Evolutionary conservation across 2,888 invertebrate species (phyloP), one percentile per base, ranked within the genome.

Genomic region (Plusia festucae): DNA sequence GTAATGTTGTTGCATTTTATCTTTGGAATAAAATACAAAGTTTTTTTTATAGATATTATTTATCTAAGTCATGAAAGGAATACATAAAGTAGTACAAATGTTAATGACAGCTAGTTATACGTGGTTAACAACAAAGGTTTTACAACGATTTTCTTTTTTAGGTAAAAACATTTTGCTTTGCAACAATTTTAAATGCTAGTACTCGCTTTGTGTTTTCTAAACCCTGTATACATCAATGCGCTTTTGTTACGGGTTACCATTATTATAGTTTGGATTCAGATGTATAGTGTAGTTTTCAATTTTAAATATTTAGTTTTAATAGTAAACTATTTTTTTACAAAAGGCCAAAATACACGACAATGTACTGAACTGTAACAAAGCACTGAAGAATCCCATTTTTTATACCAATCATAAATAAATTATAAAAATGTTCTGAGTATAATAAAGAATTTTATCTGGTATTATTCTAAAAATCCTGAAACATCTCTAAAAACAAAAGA

Each of bases 191-290:
- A 53, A 62, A 60, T 27, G 4, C 32, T 76, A 22, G 18, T 52
- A 56, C 53, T 73, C 64, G 22, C 70, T 78, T 76, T 65, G 70
- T 65, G 53, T 51, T 63, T 63, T 68, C 69, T 53, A 68, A 55
- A 53, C 20, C 40, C 49, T 53, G 34, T 44, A 24, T 24, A 53
- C 51, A 64, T 64, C 40, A 54, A 18, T 7, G 53, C 49, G 18
- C 51, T 49, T n/a, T 46, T 53, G 22, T 52, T 55, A 56, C 40
- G 34, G 20, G 8, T 13, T 24, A 55, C 5, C n/a, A n/a, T n/a
- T n/a, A n/a, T n/a, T n/a, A n/a, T 24, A 24, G 2, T 24, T 24
- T 24, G 24, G 24, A n/a, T n/a, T n/a, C n/a, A n/a, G n/a, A n/a
- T n/a, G n/a, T n/a, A n/a, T n/a, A n/a, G n/a, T n/a, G n/a, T n/a